Conservation (phyloP, 64 coral and sea anemone genomes). For the Montipora capricornis region DNA sequence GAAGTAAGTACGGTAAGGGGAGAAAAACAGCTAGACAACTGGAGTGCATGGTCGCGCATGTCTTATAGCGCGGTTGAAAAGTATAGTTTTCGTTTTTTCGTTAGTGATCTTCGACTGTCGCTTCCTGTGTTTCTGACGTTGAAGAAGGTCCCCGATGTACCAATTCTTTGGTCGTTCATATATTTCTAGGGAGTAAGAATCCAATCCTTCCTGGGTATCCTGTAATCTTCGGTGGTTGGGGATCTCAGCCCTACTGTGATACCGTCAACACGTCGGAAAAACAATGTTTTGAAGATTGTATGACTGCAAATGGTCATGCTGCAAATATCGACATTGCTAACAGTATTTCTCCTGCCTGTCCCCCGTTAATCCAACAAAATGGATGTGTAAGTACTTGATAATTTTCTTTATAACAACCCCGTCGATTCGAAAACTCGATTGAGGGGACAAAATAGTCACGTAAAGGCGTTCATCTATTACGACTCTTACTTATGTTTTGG, state of each 20-base stretch:
- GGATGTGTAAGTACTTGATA: conserved; percentile 27
- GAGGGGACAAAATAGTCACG: neutral
- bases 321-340: conserved; percentile 16
- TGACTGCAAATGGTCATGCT: conserved; percentile 23
- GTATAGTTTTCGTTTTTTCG: neutral
- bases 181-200: conserved; percentile 12
- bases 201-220: conserved; percentile 43
- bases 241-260: conserved; percentile 20
- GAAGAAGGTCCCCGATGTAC: neutral
- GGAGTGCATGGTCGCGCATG: neutral
- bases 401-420: neutral
- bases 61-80: neutral
- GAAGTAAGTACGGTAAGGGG: neutral
- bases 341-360: conserved; percentile 12
- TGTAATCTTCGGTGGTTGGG: neutral
- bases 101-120: neutral
- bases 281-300: conserved; percentile 36
- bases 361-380: neutral
- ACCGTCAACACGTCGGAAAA: conserved; percentile 1
- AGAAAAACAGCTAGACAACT: neutral
- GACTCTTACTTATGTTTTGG: too few species aligned
- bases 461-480: neutral
- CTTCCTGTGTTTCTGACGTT: neutral
- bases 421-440: neutral
- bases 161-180: neutral